phyloP scores from a whole-genome alignment of 2,113 vertebrate genomes.

The Microtus richardsoni region DNA sequence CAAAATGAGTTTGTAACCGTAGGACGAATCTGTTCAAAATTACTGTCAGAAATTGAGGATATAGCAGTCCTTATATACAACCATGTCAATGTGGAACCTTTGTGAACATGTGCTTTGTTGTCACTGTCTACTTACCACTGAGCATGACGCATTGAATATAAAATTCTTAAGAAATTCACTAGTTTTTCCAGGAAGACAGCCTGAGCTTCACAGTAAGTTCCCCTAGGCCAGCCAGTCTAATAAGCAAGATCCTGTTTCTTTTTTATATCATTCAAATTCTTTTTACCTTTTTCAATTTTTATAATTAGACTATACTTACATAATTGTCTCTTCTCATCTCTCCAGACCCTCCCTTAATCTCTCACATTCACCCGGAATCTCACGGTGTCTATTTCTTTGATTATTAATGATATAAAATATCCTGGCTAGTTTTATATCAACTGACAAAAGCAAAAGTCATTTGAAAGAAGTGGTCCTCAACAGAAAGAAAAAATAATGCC shows the following conservation, averaged over 20 bases:
- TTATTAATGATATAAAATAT: not conserved
- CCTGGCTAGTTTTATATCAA: not conserved
- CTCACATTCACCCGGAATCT: not conserved
- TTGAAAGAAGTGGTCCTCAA: not conserved
- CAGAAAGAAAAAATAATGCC: not conserved
- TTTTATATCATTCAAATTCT: not conserved
- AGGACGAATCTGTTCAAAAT: not conserved
- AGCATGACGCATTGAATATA: not conserved
- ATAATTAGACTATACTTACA: not conserved
- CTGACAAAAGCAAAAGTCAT: not conserved
- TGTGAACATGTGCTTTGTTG: not conserved
- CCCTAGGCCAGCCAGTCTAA: not conserved
- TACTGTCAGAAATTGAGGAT: not conserved
- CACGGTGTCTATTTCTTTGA: not conserved
- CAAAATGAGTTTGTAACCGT: not conserved
- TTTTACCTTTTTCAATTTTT: not conserved
- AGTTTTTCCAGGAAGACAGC: not conserved
- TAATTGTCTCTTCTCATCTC: not conserved
- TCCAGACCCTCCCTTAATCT: not conserved
- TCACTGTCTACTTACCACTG: rapidly evolving
- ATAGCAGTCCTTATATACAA: not conserved
- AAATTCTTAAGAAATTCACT: not conserved
- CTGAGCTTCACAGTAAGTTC: not conserved
- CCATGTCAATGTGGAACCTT: not conserved
- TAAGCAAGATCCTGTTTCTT: not conserved